Percentiles rank a stretch among this genome's conserved stretches.
These are phyloP conservation scores for Leptosomus discolor DNA, from an alignment of 2,113 vertebrate species.

Conservation along the genomic window DNA sequence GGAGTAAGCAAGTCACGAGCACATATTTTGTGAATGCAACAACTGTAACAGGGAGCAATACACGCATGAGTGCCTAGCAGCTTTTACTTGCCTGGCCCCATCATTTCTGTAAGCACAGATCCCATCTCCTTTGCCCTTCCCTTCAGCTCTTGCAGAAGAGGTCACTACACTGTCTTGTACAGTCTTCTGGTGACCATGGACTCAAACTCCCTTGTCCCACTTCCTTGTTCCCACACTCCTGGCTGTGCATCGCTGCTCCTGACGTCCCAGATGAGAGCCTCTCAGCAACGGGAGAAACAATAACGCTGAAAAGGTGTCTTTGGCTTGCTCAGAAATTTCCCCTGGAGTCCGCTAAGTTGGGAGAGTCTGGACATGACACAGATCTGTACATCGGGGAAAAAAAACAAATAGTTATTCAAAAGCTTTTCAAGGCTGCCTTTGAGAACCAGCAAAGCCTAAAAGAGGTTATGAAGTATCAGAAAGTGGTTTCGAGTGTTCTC, in stretches of 20 bases:
- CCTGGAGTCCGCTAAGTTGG: neutral
- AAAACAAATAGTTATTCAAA: neutral
- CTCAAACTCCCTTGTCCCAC: neutral
- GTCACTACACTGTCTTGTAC: neutral
- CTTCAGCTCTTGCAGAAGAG: neutral
- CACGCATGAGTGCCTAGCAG: accelerated
- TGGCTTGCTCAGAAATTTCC: neutral
- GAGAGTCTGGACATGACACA: neutral
- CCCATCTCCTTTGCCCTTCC: neutral
- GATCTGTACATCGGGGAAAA: neutral
- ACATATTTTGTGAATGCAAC: neutral
- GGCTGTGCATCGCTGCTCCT: accelerated
- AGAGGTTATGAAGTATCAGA: neutral
- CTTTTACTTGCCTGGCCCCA: neutral
- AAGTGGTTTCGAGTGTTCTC: neutral
- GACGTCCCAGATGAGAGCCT: neutral
- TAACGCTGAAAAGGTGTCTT: accelerated
- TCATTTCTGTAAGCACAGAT: neutral
- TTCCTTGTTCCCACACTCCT: no score
- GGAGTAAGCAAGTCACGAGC: neutral
- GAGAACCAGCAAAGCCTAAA: neutral
- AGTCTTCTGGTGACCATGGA: neutral
- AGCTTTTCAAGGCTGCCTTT: neutral
- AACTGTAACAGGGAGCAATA: neutral
- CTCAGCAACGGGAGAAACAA: neutral